These are phyloP conservation scores for Tragelaphus imberbis DNA, from an alignment of 2,113 vertebrate genomes.

Conservation along the genomic window DNA sequence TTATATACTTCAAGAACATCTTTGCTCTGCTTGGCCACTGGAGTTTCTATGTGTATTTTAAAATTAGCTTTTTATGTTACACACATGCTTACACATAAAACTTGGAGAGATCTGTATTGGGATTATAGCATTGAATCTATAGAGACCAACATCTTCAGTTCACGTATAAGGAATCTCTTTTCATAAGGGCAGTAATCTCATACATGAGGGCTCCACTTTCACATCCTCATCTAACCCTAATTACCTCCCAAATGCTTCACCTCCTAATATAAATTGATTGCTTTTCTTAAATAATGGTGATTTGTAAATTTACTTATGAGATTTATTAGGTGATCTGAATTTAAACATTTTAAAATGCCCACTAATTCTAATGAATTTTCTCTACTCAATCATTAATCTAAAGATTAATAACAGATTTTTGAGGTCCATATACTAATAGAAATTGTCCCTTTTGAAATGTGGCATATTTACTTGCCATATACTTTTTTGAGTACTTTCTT, in stretches of 20 bases:
- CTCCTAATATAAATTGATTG: neutral
- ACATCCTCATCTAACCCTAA: no score
- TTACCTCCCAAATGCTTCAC: no score
- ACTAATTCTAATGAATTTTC: neutral
- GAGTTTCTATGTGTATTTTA: neutral
- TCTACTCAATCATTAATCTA: neutral
- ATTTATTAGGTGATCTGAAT: neutral
- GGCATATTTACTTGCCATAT: neutral
- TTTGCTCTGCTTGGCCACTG: neutral
- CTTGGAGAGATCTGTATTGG: neutral
- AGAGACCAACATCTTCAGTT: neutral
- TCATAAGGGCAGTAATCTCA: neutral
- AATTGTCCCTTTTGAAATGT: neutral
- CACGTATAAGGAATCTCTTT: neutral
- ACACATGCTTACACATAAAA: neutral
- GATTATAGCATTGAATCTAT: neutral
- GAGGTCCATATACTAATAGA: neutral
- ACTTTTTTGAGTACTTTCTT: neutral
- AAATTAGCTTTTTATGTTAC: neutral
- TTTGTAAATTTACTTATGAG: neutral
- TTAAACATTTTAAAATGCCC: neutral
- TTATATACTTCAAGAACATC: neutral
- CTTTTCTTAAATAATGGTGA: neutral
- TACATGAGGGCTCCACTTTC: neutral
- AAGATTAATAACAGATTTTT: neutral